Percentiles rank a stretch among this genome's conserved stretches.
These are phyloP conservation scores for Arrhamphus sclerolepis DNA, from an alignment of 2,797 vertebrate genomes.

Conservation along the genomic window DNA sequence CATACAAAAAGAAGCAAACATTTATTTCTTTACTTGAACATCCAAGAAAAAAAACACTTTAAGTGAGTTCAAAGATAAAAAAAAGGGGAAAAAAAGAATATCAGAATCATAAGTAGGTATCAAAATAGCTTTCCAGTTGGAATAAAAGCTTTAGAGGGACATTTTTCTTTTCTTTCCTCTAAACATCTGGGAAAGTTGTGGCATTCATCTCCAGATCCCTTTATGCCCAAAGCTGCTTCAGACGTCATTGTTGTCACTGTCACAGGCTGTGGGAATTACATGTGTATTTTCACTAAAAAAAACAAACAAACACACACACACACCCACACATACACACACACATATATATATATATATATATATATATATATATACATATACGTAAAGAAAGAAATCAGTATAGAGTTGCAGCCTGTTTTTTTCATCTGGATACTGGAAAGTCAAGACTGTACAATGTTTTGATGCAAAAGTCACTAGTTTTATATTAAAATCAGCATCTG, in stretches of 20 bases:
- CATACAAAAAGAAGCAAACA: neutral
- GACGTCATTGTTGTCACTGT: constrained; percentile 12
- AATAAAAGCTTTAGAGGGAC: constrained; percentile 28
- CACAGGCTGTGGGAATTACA: constrained; percentile 7
- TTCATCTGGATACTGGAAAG: neutral
- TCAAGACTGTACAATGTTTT: neutral
- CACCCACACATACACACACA: too few relatives aligned
- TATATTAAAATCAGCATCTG: constrained; percentile 5
- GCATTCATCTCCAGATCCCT: constrained; percentile 33
- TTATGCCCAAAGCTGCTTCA: constrained; percentile 20
- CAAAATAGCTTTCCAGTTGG: constrained; percentile 8
- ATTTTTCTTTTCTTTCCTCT: constrained; percentile 5
- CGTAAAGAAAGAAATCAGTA: neutral
- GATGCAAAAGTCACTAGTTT: neutral
- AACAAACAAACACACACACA: too few relatives aligned
- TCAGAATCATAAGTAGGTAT: constrained; percentile 1
- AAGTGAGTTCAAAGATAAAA: constrained; percentile 20
- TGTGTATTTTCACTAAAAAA: too few relatives aligned
- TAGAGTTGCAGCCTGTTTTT: neutral
- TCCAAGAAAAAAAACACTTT: constrained; percentile 28
- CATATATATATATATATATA: neutral
- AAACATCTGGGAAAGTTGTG: constrained; percentile 21
- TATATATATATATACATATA: constrained; percentile 7
- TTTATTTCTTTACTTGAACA: constrained; percentile 6
- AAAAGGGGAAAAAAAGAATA: constrained; percentile 29